These are phyloP conservation scores for Drosophila nigricruria DNA, from an alignment of 2,888 invertebrate genomes.

Conservation along the genomic window DNA sequence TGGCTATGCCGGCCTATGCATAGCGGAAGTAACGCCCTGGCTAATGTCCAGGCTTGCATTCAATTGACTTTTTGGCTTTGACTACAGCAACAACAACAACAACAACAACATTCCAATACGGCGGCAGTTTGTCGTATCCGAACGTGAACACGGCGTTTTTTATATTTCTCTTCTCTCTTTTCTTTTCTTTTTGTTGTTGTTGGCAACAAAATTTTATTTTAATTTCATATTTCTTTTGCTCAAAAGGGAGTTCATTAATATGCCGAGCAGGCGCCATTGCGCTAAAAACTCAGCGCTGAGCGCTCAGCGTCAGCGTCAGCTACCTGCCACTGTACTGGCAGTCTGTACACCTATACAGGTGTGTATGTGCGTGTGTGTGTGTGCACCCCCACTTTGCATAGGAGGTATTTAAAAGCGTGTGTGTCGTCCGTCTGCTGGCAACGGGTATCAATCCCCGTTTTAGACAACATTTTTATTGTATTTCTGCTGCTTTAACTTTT, in stretches of 20 bases:
- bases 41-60: constrained; percentile 37
- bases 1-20: neutral
- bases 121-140: constrained; percentile 23
- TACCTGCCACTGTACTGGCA: constrained; percentile 65
- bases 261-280: constrained; percentile 72
- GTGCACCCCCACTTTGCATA: constrained; percentile 70
- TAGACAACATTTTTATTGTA: constrained; percentile 60
- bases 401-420: constrained; percentile 43
- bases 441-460: constrained; percentile 78
- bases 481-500: constrained; percentile 36
- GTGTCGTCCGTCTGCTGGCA: constrained; percentile 47
- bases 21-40: constrained; percentile 60
- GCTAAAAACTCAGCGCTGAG: constrained; percentile 54
- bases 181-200: constrained; percentile 20
- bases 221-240: constrained; percentile 73
- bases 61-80: constrained; percentile 27
- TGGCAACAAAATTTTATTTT: constrained; percentile 72
- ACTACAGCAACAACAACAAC: constrained; percentile 35
- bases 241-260: constrained; percentile 79
- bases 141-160: constrained; percentile 70
- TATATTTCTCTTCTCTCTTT: constrained; percentile 55
- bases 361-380: constrained; percentile 19
- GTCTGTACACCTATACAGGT: constrained; percentile 36
- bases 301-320: constrained; percentile 48
- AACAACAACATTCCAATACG: constrained; percentile 51